phyloP scores from a whole-genome alignment of 2,113 vertebrate species.

The Eubucco bourcierii region DNA sequence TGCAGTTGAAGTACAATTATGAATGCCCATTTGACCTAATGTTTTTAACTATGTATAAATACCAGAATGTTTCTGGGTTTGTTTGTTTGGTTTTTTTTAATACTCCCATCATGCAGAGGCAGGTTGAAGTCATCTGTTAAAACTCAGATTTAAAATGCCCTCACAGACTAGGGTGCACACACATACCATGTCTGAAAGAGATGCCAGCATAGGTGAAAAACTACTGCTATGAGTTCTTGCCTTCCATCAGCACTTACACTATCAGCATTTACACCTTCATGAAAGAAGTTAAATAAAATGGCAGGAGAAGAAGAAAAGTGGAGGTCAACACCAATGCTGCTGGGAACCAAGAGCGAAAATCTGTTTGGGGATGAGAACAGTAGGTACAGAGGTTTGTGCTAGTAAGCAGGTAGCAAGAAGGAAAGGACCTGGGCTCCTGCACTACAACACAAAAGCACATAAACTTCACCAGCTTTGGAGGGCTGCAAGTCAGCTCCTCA shows the following conservation, averaged over 20 bases:
- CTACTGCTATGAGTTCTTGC: not conserved
- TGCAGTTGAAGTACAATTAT: not conserved
- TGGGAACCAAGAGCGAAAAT: not conserved
- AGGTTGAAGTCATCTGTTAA: not conserved
- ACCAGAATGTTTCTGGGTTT: not conserved
- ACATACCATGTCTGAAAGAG: not conserved
- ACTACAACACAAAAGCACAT: fast-evolving
- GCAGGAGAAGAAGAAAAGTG: not conserved
- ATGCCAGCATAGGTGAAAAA: not conserved
- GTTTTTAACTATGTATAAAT: constrained; percentile 23
- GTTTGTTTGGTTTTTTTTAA: not conserved
- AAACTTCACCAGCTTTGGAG: not conserved
- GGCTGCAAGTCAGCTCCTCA: not conserved
- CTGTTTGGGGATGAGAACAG: not conserved
- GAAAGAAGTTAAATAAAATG: not conserved
- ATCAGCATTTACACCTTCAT: not conserved
- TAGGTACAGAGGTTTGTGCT: not conserved
- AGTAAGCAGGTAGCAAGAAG: not conserved
- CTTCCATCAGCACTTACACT: not conserved
- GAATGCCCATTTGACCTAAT: constrained; percentile 18
- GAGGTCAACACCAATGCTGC: not conserved
- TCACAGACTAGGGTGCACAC: not conserved
- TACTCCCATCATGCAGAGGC: not conserved
- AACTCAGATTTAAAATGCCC: not conserved
- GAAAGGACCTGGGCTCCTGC: not conserved